Percentiles rank a stretch among this genome's conserved stretches.
These are phyloP conservation scores for Periparus ater DNA, from an alignment of 2,797 vertebrate genomes.

Conservation along the genomic window DNA sequence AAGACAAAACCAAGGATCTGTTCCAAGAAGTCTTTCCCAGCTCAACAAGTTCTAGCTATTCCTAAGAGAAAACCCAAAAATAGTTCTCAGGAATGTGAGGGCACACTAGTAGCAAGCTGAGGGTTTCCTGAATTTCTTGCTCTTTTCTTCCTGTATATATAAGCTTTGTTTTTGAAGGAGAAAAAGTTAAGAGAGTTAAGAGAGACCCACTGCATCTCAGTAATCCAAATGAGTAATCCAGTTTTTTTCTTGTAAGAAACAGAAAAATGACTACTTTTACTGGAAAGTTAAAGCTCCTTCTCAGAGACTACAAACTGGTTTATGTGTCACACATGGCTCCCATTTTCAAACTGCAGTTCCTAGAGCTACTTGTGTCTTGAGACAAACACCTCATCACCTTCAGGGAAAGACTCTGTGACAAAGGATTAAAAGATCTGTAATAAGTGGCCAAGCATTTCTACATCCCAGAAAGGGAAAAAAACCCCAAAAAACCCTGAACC, in stretches of 20 bases:
- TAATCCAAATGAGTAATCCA: background rate
- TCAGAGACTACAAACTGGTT: background rate
- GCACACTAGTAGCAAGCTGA: conserved; percentile 32
- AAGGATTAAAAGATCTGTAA: background rate
- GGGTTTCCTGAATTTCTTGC: conserved; percentile 59
- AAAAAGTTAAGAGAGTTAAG: background rate
- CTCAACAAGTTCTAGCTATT: conserved; percentile 53
- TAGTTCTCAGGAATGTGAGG: conserved; percentile 55
- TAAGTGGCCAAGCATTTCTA: background rate
- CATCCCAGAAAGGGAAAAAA: background rate
- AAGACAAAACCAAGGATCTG: conserved; percentile 59
- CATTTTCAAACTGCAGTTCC: background rate
- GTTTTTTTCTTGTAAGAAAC: background rate
- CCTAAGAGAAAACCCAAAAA: conserved; percentile 55
- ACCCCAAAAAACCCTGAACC: background rate
- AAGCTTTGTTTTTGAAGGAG: background rate
- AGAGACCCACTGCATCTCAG: background rate
- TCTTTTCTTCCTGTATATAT: background rate
- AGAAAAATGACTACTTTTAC: background rate
- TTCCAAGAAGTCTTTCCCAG: conserved; percentile 67
- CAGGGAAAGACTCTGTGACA: background rate
- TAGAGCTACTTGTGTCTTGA: background rate
- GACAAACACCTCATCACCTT: background rate
- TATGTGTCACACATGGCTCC: background rate
- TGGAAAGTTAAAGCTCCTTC: background rate